Evolutionary conservation across 2,113 vertebrate species (phyloP).

Genomic region (Thunnus maccoyii): DNA sequence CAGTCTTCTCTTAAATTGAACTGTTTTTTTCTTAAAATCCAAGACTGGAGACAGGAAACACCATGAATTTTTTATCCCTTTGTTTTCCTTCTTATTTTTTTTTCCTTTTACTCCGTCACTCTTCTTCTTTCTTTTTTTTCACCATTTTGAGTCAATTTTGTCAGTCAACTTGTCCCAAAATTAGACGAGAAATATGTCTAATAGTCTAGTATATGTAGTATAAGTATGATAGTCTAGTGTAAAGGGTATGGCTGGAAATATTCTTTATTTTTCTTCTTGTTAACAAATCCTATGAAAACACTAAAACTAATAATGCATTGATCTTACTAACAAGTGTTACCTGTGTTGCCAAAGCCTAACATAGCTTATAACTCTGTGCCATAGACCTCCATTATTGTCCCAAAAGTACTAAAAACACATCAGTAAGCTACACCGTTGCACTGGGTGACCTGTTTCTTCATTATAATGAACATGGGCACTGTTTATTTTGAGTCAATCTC

Average conservation of each 20-base stretch:
- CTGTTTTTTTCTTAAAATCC: constrained; percentile 30
- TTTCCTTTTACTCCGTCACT: background rate
- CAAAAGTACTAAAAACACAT: no score
- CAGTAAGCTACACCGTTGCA: no score
- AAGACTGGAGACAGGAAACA: constrained; percentile 25
- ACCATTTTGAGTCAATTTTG: background rate
- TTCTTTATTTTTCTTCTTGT: background rate
- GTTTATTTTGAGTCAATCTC: no score
- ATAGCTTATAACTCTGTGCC: background rate
- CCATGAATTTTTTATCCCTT: background rate
- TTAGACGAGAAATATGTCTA: background rate
- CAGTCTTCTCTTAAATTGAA: constrained; percentile 6
- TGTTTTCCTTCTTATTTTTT: background rate
- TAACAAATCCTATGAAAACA: background rate
- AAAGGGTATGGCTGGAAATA: background rate
- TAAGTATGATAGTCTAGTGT: background rate
- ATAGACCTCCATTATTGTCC: no score
- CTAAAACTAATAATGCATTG: background rate
- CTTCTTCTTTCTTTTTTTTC: background rate
- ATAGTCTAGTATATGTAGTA: background rate
- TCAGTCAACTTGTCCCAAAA: background rate
- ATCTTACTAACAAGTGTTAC: background rate
- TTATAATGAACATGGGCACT: background rate
- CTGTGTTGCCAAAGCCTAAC: background rate
- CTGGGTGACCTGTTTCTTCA: no score